These are phyloP conservation scores for Drosophila prolongata DNA, from an alignment of 2,888 invertebrate species.

Conservation along the genomic window DNA sequence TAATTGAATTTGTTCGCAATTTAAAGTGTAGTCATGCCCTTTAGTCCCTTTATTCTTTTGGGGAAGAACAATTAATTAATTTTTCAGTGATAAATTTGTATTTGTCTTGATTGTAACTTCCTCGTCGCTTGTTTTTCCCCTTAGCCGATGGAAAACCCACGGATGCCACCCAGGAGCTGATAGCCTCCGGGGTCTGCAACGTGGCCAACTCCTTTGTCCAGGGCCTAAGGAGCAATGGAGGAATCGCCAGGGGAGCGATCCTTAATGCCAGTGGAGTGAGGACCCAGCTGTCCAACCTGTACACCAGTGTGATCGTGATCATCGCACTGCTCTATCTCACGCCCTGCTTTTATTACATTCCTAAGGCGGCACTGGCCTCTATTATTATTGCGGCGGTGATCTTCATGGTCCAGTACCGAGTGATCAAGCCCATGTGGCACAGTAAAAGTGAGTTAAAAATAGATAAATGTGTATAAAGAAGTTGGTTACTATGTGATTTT, in stretches of 20 bases:
- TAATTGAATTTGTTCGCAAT: slow-evolving; percentile 7
- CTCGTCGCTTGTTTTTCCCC: slow-evolving; percentile 27
- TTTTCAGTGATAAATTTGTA: not conserved
- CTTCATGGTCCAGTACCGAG: slow-evolving; percentile 95
- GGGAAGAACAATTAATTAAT: not conserved
- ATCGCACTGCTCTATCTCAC: slow-evolving; percentile 94
- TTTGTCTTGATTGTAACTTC: not conserved
- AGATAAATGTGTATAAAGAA: not conserved
- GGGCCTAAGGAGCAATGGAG: slow-evolving; percentile 92
- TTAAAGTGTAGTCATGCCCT: not conserved
- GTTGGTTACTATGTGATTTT: not conserved
- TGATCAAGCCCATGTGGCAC: slow-evolving; percentile 94
- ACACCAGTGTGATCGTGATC: slow-evolving; percentile 93
- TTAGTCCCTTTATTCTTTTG: not conserved
- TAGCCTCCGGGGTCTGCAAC: slow-evolving; percentile 92
- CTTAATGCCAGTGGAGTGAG: slow-evolving; percentile 95
- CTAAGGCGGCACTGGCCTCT: slow-evolving; percentile 93
- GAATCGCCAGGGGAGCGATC: slow-evolving; percentile 94
- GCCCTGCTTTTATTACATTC: slow-evolving; percentile 94
- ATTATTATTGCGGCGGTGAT: slow-evolving; percentile 96
- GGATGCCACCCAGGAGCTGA: slow-evolving; percentile 95
- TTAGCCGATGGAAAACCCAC: slow-evolving; percentile 91
- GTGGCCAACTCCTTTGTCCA: slow-evolving; percentile 94
- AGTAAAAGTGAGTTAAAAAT: slow-evolving; percentile 90
- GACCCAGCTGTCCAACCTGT: slow-evolving; percentile 93